Evolutionary conservation across 1,140 invertebrate species (phyloP).

Genomic region (Drosophila orosa): DNA sequence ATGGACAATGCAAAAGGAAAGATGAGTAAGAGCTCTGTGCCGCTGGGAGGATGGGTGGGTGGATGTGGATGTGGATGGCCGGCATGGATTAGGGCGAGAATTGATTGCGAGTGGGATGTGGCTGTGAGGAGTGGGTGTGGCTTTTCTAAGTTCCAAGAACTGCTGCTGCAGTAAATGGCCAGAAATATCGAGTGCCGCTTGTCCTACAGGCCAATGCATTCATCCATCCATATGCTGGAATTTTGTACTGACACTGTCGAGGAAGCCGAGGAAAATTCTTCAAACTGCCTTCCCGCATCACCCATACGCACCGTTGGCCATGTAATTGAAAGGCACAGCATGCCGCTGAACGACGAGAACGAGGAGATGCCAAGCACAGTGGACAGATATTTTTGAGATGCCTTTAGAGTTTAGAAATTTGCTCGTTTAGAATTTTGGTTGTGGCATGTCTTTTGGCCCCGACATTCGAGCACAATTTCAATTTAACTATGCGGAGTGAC

Average conservation of each 20-base stretch:
- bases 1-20: constrained; percentile 60
- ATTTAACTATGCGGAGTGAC: constrained; percentile 6
- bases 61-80: not conserved
- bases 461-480: constrained; percentile 13
- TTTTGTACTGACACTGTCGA: constrained; percentile 36
- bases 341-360: constrained; percentile 16
- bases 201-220: constrained; percentile 28
- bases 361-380: constrained; percentile 21
- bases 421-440: constrained; percentile 24
- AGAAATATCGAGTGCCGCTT: constrained; percentile 31
- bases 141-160: constrained; percentile 23
- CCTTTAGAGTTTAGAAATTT: constrained; percentile 20
- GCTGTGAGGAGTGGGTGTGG: constrained; percentile 17
- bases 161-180: constrained; percentile 43
- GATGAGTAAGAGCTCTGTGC: constrained; percentile 37
- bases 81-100: constrained; percentile 42
- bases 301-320: constrained; percentile 45
- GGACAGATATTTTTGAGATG: constrained; percentile 29
- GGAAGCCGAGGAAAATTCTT: constrained; percentile 42
- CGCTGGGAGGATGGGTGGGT: not conserved
- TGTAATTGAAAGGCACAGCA: constrained; percentile 41
- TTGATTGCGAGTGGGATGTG: constrained; percentile 31
- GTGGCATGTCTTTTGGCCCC: constrained; percentile 8
- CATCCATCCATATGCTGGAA: constrained; percentile 50
- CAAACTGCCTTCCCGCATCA: constrained; percentile 16